Evolutionary conservation across 2,797 vertebrate genomes (phyloP).

Genomic region (Typhlichthys subterraneus): DNA sequence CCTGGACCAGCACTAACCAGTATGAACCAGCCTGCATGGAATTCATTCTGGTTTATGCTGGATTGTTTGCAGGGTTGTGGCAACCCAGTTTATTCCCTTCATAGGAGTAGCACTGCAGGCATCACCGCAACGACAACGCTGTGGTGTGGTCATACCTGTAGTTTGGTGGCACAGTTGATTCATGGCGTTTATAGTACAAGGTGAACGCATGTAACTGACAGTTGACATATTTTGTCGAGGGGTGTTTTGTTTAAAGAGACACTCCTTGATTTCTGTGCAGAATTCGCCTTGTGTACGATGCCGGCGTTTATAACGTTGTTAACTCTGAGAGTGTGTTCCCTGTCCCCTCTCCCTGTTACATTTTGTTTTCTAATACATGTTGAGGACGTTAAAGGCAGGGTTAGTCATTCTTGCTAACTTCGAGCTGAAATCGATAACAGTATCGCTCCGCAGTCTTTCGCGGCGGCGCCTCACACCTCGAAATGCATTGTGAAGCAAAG

Average conservation of each 20-base stretch:
- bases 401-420: too few relatives aligned
- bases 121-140: neutral
- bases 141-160: neutral
- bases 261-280: neutral
- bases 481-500: too few relatives aligned
- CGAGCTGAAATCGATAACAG: too few relatives aligned
- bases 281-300: too few relatives aligned
- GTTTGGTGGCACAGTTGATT: neutral
- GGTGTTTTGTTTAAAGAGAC: slow-evolving; percentile 14
- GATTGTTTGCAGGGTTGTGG: neutral
- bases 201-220: neutral
- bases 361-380: neutral
- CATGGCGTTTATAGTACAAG: neutral
- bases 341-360: too few relatives aligned
- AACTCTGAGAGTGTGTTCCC: too few relatives aligned
- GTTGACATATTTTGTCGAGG: neutral
- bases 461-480: too few relatives aligned
- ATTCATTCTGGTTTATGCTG: neutral
- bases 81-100: neutral
- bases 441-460: too few relatives aligned
- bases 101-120: neutral
- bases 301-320: too few relatives aligned
- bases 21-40: too few relatives aligned
- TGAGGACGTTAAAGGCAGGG: neutral
- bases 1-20: too few relatives aligned